Evolutionary conservation across 2,888 invertebrate genomes (phyloP), one percentile per base, ranked within the genome.

Genomic region (Agrochola macilenta): DNA sequence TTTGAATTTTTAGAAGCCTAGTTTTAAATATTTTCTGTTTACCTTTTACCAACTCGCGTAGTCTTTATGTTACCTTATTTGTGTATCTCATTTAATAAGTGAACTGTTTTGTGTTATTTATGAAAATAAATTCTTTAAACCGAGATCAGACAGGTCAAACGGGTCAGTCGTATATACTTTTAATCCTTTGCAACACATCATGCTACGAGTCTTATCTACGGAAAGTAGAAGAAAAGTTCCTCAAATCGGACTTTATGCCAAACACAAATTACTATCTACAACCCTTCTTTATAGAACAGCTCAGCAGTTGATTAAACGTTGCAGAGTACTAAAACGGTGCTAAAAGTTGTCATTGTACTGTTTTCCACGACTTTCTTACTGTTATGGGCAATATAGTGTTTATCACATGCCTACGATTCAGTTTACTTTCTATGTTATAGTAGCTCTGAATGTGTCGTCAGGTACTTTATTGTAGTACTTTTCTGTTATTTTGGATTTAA

Each of bases 301-400:
- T 57, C 49, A 54, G 64, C 54, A 57, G 60, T 74, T 71, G 23
- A 39, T 71, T 65, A 76, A 78, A 64, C n/a, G 57, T 65, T 71
- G 65, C 66, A 65, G 43, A 43, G 68, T 78, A 81, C 73, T 81
- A 81, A 84, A 83, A 74, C 0, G 30, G 35, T 58, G 26, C 66
- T 84, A 78, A 84, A 78, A 74, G 52, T 43, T 35, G 65, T 65
- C 69, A 77, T 35, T 72, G 58, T 17, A 60, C 35, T 23, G 69
- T 72, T 79, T 74, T 64, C 20, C 46, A 58, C 61, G 65, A 74
- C 78, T 65, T 73, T 71, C 58, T 74, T 57, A 74, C 7, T 76
- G 65, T 81, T 61, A 76, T 68, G 75, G 75, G 69, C 43, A 46
- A 72, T 81, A 63, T 74, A 2, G 5, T 30, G 23, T 63, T 69